A percentile compares a stretch with the other conserved stretches of the same genome.
Conservation (phyloP, 2,797 vertebrate genomes). For the Muscicapa striata region DNA sequence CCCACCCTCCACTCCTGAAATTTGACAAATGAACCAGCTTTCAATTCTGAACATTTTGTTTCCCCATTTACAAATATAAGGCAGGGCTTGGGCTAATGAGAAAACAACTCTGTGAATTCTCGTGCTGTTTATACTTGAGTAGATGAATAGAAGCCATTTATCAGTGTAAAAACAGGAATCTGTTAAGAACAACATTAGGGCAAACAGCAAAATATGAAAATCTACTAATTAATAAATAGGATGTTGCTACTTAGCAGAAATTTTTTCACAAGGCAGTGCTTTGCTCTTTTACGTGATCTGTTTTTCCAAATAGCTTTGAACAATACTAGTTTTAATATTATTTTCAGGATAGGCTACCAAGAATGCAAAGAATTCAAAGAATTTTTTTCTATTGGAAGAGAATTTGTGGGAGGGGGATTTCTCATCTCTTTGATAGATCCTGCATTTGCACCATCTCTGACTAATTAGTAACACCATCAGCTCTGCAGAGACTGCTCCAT, state of each 20-base stretch:
- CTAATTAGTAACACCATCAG: neutral
- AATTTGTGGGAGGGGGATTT: neutral
- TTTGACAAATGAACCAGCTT: neutral
- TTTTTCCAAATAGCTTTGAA: neutral
- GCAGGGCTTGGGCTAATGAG: neutral
- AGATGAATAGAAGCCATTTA: neutral
- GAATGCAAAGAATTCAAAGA: neutral
- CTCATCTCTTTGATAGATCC: neutral
- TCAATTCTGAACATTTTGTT: neutral
- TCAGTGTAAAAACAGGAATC: neutral
- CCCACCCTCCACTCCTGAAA: neutral
- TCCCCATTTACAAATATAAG: neutral
- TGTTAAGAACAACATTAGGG: neutral
- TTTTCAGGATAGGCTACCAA: neutral
- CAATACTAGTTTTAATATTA: neutral
- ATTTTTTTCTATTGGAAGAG: neutral
- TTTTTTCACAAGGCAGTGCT: neutral
- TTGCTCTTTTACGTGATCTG: neutral
- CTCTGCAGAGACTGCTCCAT: neutral
- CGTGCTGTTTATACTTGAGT: neutral
- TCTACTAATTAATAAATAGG: neutral
- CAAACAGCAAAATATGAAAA: neutral
- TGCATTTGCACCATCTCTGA: neutral
- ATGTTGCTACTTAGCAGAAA: neutral
- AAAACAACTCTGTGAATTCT: neutral